Evolutionary conservation across 2,797 vertebrate species (phyloP), one percentile per base, ranked within the genome.

Genomic region (Gadopsis bispinosus): DNA sequence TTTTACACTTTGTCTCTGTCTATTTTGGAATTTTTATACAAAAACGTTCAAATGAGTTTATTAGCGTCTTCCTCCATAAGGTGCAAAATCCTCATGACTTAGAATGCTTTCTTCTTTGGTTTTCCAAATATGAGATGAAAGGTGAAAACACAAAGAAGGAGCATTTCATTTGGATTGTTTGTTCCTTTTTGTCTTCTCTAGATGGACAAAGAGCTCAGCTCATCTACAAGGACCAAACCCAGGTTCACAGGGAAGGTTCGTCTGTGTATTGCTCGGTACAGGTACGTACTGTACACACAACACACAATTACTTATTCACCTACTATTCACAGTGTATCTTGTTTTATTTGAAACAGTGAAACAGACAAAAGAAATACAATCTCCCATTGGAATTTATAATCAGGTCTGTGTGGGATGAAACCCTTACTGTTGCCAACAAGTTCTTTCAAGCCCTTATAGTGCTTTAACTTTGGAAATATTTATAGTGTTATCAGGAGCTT

Each of bases 221-320:
- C 96, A 68, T 96, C 94, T 76, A 95, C 96, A 87, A 93, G 95
- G 80, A 95, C 97, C 86, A 99, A 97, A 94, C 96, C 95, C 75
- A 97, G 96, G 91, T 98, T 97, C 94, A 97, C 97, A 69, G 97
- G 97, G 80, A 99, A 98, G 87, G 97, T 98, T 75, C 97, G 97
- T 81, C 95, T 99, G 90, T 99, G 98, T 76, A 95, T 99, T 3
- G 98, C 98, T 81, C 97, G 98, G 39, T 99, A 99, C 51, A 99
- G 98, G 98, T 99, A 92, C 37, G 93, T 86, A 47, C 10, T 35
- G 93, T 86, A 47, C 10, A 56, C 37, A 64, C 7, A 68, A 48
- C 43, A 29, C 17, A 66, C 6, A 88, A 3, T 11, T 4, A 37
- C 10, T 41, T 47, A n/a, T 59, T 45, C 17, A 35, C 29, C 19